Base-by-base conservation (phyloP, 2,797 vertebrate genomes). In the Eulemur mongoz region DNA sequence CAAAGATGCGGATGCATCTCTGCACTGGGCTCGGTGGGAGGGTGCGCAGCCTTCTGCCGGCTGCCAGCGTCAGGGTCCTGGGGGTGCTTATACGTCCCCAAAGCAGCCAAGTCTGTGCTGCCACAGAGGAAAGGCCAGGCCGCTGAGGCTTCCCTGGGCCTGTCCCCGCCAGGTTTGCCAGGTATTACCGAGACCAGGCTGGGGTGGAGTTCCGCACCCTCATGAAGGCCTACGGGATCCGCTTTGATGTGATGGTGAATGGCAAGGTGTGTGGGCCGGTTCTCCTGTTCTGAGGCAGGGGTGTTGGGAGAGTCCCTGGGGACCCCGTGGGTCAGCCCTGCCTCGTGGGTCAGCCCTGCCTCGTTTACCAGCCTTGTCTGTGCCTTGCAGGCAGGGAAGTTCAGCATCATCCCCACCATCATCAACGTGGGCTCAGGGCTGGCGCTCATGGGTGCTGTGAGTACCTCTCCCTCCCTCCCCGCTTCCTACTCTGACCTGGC, bases 221-320 rank as follows among this genome's bases (percentile, higher is more conserved):
- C 81, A 99, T 99, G 94, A 99, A 99, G 98, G 99, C 99, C 0
- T 99, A 99, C 0, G 99, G 99, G 30, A 99, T 99, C 98, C 99
- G 99, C 97, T 99, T 99, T 32, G 99, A 99, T 32, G 99, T 99
- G 96, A 99, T 99, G 98, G 99, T 99, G 91, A 99, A 99, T 0
- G 99, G 99, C 96, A 98, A 99, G 99, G 99, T 99, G 98, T 92
- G 98, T 67, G 73, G 5, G 5, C 1, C 7, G 65, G 15, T 8
- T 27, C 70, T 75, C 7, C 0, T 2, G 7, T 54, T 35, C 45
- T 54, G 87, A 80, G 78, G 89, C 59, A 14, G 78, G 69, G 73
- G 2, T 8, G 72, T 7, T 14, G 45, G 82, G 72, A 32, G 69
- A 61, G 43, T 7, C 13, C 50, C 43, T 18, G 30, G 91, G 61